A percentile compares a stretch with the other conserved stretches of the same genome.
phyloP scores from a whole-genome alignment of 1,140 invertebrate genomes.

The Drosophila guanche region DNA sequence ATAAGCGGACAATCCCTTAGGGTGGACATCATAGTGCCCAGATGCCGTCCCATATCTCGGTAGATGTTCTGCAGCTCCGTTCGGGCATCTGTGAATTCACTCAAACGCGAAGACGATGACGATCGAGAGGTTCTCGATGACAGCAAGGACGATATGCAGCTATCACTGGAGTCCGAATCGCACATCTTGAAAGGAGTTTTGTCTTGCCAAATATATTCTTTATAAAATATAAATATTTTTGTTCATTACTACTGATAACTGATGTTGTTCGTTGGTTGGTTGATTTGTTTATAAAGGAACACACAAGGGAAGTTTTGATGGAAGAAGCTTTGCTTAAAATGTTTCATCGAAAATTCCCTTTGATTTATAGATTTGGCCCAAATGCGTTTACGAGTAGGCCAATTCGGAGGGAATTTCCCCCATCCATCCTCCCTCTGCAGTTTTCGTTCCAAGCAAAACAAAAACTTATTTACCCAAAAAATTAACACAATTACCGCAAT shows the following conservation, averaged over 20 bases:
- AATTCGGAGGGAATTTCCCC: conserved; percentile 23
- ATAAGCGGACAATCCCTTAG: conserved; percentile 14
- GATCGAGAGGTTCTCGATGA: background rate
- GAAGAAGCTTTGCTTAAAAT: background rate
- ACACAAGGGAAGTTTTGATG: background rate
- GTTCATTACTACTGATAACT: too few species aligned
- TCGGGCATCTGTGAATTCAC: conserved; percentile 85
- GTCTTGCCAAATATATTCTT: background rate
- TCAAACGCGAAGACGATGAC: conserved; percentile 28
- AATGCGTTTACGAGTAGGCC: background rate
- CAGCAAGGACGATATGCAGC: conserved; percentile 15
- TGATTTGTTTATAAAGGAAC: background rate
- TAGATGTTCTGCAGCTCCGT: conserved; percentile 85
- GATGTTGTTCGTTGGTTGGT: conserved; percentile 1
- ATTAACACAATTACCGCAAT: conserved; percentile 78
- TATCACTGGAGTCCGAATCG: conserved; percentile 34
- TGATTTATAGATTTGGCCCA: conserved; percentile 19
- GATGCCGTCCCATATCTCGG: conserved; percentile 17
- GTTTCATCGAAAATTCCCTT: too few species aligned
- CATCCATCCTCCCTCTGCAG: conserved; percentile 3
- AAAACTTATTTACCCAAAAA: conserved; percentile 63
- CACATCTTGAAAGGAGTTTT: background rate
- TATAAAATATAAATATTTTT: conserved; percentile 29
- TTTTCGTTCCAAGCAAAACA: conserved; percentile 27
- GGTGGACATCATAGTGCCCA: conserved; percentile 22